Conservation (phyloP, 2,888 invertebrate species). For the Tinea trinotella region DNA sequence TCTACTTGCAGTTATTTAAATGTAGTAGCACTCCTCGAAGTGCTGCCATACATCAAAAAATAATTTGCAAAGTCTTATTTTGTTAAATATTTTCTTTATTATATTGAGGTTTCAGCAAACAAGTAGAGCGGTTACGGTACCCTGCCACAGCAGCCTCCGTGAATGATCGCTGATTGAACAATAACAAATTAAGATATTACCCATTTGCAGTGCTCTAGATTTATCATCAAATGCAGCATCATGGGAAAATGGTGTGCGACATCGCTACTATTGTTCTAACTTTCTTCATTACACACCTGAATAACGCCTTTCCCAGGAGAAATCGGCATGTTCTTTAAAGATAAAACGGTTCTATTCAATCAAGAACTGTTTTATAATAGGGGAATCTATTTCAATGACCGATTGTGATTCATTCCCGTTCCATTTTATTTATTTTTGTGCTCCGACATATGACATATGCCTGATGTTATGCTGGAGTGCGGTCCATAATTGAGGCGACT, state of each 20-base stretch:
- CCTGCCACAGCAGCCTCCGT: not conserved
- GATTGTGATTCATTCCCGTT: not conserved
- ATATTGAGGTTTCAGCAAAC: not conserved
- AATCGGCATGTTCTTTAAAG: not conserved
- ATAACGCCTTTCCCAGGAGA: conserved; percentile 4
- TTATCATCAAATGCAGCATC: conserved; percentile 45
- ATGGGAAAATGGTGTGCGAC: conserved; percentile 51
- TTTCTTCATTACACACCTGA: conserved; percentile 16
- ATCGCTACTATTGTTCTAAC: conserved; percentile 6
- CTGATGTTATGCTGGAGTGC: too few relatives aligned
- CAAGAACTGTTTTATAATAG: not conserved
- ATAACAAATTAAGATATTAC: conserved; percentile 43
- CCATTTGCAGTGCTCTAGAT: conserved; percentile 43
- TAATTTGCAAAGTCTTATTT: too few relatives aligned
- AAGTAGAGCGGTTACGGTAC: conserved; percentile 11
- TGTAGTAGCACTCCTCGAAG: too few relatives aligned
- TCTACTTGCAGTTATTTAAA: too few relatives aligned
- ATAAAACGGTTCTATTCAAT: not conserved
- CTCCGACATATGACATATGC: too few relatives aligned
- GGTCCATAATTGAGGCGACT: too few relatives aligned
- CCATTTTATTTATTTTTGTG: too few relatives aligned
- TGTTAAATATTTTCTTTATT: too few relatives aligned
- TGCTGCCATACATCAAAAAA: too few relatives aligned
- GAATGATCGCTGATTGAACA: conserved; percentile 40
- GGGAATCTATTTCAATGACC: conserved; percentile 8